Conservation (phyloP, 2,888 invertebrate genomes). For the Xylophagus ater region DNA sequence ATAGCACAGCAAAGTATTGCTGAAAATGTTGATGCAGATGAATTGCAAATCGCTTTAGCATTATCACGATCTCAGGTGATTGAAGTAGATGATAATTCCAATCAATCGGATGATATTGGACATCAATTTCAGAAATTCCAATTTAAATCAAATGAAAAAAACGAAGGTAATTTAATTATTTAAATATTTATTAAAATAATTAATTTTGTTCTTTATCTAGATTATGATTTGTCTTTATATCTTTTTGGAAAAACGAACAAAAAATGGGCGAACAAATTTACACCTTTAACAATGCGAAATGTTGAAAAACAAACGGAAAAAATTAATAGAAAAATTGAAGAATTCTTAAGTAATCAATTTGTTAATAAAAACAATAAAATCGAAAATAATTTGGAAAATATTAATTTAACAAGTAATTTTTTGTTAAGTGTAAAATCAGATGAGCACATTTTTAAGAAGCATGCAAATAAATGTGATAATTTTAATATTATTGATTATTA, state of each 20-base stretch:
- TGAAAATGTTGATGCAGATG: constrained; percentile 50
- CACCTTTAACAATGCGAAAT: constrained; percentile 31
- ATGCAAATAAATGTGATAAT: constrained; percentile 6
- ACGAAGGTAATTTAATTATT: constrained; percentile 4
- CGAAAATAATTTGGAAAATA: constrained; percentile 10
- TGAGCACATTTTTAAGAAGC: not conserved
- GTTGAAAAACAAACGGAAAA: constrained; percentile 26
- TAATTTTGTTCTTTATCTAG: no score
- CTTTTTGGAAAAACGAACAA: not conserved
- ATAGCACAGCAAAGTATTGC: constrained; percentile 32
- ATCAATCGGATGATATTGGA: constrained; percentile 32
- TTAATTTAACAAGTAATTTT: constrained; percentile 9
- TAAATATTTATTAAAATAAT: no score
- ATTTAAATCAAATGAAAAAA: constrained; percentile 35
- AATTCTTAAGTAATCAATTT: constrained; percentile 19
- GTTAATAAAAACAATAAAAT: constrained; percentile 11
- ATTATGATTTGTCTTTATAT: constrained; percentile 23
- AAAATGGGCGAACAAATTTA: constrained; percentile 37
- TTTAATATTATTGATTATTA: constrained; percentile 36
- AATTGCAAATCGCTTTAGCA: constrained; percentile 55
- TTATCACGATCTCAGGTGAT: constrained; percentile 47
- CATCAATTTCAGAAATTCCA: constrained; percentile 51
- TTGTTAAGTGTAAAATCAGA: constrained; percentile 6
- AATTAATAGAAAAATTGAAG: constrained; percentile 23
- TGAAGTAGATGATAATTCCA: constrained; percentile 15